phyloP scores from a whole-genome alignment of 2,888 invertebrate species.

The Ormyrus rosae region DNA sequence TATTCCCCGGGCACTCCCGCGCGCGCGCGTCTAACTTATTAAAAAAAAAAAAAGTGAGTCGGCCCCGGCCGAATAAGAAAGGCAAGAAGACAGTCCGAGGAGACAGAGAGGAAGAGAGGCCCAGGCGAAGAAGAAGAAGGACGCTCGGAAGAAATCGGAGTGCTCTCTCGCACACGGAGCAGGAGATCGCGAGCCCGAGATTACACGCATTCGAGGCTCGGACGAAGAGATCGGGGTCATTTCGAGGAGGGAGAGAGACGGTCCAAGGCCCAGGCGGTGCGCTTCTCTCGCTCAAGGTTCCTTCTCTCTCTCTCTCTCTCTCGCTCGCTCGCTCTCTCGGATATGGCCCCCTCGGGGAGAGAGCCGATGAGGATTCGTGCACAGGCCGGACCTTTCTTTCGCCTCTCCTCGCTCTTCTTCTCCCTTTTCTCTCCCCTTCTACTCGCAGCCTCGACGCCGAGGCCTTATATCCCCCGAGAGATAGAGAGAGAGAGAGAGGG shows the following conservation, averaged over 20 bases:
- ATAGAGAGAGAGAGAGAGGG: conserved; percentile 14
- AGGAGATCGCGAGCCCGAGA: conserved; percentile 52
- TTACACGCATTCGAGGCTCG: conserved; percentile 47
- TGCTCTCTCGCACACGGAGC: conserved; percentile 22
- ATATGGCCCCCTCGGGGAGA: conserved; percentile 54
- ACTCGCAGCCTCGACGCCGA: not conserved
- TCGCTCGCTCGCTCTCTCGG: not conserved
- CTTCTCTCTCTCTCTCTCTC: conserved; percentile 6
- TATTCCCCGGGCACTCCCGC: not conserved
- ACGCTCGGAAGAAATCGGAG: conserved; percentile 51
- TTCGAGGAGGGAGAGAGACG: conserved; percentile 49
- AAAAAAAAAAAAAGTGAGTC: conserved; percentile 2
- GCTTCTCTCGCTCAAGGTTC: conserved; percentile 46
- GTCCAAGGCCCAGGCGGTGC: conserved; percentile 53
- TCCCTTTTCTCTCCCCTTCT: not conserved
- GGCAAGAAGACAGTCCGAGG: conserved; percentile 56
- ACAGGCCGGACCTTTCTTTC: conserved; percentile 60
- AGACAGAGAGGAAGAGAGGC: not conserved
- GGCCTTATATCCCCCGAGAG: conserved; percentile 20
- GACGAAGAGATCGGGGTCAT: conserved; percentile 58
- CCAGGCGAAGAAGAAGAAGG: conserved; percentile 52
- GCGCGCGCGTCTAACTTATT: not conserved
- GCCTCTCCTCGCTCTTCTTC: conserved; percentile 35
- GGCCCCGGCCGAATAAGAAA: too few species aligned
- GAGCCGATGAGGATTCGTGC: conserved; percentile 54